These are phyloP conservation scores for Xestoiulus laeticollis DNA, from an alignment of 2,888 invertebrate genomes.

Conservation along the genomic window DNA sequence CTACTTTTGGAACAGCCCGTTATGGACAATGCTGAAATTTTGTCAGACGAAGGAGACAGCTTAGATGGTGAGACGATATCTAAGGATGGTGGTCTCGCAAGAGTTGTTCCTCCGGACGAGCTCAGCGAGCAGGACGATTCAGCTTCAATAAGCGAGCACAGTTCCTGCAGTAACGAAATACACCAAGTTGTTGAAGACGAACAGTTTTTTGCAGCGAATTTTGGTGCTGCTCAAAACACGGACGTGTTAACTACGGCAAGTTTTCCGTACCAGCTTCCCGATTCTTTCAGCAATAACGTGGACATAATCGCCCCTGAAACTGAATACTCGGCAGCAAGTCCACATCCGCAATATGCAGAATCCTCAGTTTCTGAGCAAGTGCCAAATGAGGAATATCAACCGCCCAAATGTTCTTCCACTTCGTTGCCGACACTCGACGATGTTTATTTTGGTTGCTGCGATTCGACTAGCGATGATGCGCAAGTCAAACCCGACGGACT, in stretches of 20 bases:
- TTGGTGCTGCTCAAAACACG: not conserved
- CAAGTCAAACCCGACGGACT: not conserved
- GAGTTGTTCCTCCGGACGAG: conserved; percentile 57
- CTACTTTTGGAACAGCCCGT: not conserved
- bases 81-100: not conserved
- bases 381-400: conserved; percentile 10
- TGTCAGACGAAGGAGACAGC: not conserved
- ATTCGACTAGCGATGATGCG: not conserved
- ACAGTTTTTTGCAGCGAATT: conserved; percentile 42
- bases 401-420: conserved; percentile 3
- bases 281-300: conserved; percentile 10
- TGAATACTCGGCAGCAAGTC: not conserved
- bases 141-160: conserved; percentile 15
- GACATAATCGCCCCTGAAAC: not conserved
- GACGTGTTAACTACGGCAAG: not conserved
- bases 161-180: conserved; percentile 9
- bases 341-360: not conserved
- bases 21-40: not conserved
- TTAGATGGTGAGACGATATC: not conserved
- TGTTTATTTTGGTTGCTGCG: not conserved
- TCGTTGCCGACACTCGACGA: not conserved
- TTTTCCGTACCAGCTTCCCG: not conserved
- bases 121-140: conserved; percentile 56
- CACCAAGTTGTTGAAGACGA: conserved; percentile 24
- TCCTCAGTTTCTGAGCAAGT: not conserved